Base-by-base conservation (phyloP, 1,140 invertebrate species). In the Hypothenemus hampei region DNA sequence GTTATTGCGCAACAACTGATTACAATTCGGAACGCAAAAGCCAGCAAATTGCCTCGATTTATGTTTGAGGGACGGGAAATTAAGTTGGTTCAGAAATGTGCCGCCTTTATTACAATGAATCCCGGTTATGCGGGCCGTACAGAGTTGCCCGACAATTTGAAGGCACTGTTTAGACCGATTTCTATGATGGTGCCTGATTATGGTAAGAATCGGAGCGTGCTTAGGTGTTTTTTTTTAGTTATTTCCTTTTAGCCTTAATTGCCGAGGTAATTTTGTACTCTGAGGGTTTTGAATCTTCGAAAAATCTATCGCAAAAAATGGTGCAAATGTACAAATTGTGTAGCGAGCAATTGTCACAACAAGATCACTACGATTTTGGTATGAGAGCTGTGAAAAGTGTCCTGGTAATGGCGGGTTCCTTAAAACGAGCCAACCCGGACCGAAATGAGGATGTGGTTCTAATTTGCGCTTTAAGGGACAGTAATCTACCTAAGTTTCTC, bases 151-250 rank as follows among this genome's bases (percentile, higher is more conserved):
- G 87, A 90, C 64, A 91, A 90, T 69, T 70, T 90, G 18, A 90
- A 92, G 71, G 87, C 89, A 0, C 69, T 93, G 1, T 95, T 95
- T 68, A 78, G 91, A 57, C 89, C 91, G 0, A 84, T 95, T 43
- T 81, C 90, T 2, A 93, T 94, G 91, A 93, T 93, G 90, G 89
- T 93, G 35, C 91, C 91, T 0, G 88, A 95, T 75, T 93, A 93
- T 66, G 80, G 85, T 85, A 70, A 72, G 72, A 1, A 7, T n/a
- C 15, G 6, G 11, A 15, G 16, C 15, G 7, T 21, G 15, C 6
- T 10, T 43, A 8, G 10, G 6, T 43, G 40, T 43, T 43, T 19
- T 19, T n/a, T n/a, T n/a, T 11, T 24, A 40, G 7, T 43, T 54
- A 29, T 51, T 50, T 48, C 64, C 43, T 66, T 73, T 45, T 58